These are phyloP conservation scores for Nebria salina DNA, from an alignment of 2,888 invertebrate genomes.

Conservation along the genomic window DNA sequence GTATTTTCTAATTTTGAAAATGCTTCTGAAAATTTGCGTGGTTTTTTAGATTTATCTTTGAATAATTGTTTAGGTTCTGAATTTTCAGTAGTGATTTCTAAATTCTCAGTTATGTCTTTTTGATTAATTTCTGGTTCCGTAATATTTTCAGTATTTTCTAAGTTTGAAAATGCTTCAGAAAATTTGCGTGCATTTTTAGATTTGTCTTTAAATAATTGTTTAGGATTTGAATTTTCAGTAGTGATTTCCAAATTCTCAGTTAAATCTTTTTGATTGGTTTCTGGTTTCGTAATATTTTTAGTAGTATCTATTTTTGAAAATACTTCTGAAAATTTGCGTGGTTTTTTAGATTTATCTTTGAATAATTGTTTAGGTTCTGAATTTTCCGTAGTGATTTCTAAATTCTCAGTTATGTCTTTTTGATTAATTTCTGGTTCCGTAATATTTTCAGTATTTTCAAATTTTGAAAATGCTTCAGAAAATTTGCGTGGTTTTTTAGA, in stretches of 20 bases:
- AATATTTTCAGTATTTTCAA: too few relatives aligned
- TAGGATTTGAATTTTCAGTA: neutral
- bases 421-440: neutral
- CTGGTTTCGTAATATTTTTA: neutral
- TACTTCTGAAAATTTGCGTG: slow-evolving; percentile 24
- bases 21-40: slow-evolving; percentile 27
- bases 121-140: neutral
- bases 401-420: neutral
- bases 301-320: neutral
- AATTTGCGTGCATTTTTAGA: neutral
- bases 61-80: neutral
- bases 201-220: slow-evolving; percentile 12
- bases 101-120: neutral
- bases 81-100: neutral
- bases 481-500: too few relatives aligned
- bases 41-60: neutral
- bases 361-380: neutral
- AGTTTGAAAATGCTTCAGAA: slow-evolving; percentile 6
- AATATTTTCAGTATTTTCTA: neutral
- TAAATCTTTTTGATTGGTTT: neutral
- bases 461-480: too few relatives aligned
- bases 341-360: neutral
- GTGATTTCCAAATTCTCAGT: neutral
- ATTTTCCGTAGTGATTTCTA: neutral
- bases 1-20: neutral